Evolutionary conservation across 2,888 invertebrate genomes (phyloP).

Genomic region (Spatulosminthurus flaviceps): DNA sequence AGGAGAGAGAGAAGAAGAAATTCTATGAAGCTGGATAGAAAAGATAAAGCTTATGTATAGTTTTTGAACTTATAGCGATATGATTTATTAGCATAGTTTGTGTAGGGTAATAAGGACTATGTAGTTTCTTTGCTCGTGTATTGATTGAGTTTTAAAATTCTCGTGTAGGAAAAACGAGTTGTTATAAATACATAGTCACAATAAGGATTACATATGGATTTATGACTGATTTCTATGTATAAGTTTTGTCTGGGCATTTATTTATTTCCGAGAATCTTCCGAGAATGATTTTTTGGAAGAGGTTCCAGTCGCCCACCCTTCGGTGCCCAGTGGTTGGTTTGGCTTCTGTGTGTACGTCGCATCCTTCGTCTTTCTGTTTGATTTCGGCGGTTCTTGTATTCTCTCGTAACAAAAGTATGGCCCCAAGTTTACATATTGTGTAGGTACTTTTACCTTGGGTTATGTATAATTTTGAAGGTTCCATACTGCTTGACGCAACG

Average conservation of each 20-base stretch:
- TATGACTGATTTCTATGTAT: no score
- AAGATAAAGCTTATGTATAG: background rate
- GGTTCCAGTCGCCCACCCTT: conserved; percentile 49
- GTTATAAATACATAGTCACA: no score
- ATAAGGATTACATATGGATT: no score
- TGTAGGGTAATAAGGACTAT: background rate
- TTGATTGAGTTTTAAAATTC: conserved; percentile 35
- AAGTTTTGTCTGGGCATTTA: background rate
- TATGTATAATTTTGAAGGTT: no score
- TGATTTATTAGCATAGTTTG: conserved; percentile 44
- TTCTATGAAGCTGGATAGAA: no score
- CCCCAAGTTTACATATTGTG: no score
- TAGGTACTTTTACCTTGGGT: no score
- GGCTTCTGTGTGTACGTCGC: conserved; percentile 44
- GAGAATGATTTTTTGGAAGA: conserved; percentile 29
- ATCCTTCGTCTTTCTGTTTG: conserved; percentile 44
- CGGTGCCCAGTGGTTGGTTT: conserved; percentile 51
- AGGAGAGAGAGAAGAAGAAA: no score
- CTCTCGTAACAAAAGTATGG: no score
- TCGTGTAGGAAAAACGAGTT: no score
- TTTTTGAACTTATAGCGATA: conserved; percentile 20
- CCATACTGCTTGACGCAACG: background rate
- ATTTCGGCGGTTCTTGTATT: conserved; percentile 42
- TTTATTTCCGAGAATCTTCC: background rate
- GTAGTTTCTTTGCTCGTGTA: conserved; percentile 19